Evolutionary conservation across 2,113 vertebrate species (phyloP).

Genomic region (Lophotis ruficrista): DNA sequence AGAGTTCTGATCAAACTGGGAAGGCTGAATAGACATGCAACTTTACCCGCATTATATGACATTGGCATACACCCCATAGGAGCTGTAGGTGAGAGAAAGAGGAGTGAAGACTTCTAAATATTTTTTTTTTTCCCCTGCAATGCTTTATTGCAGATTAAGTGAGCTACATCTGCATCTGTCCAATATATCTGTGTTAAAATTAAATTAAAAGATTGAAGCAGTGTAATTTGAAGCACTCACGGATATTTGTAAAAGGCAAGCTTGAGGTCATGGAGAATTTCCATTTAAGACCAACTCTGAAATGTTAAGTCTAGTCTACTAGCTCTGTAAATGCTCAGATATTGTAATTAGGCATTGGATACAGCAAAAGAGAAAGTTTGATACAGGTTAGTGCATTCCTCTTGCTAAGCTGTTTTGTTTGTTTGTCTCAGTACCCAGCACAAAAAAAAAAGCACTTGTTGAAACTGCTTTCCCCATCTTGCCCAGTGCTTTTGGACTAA

Average conservation of each 20-base stretch:
- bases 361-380: background rate
- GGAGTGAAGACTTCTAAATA: background rate
- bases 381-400: background rate
- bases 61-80: accelerated
- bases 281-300: background rate
- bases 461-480: background rate
- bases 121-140: background rate
- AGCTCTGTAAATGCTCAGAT: background rate
- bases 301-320: background rate
- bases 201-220: background rate
- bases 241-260: background rate
- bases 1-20: background rate
- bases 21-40: background rate
- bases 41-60: background rate
- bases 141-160: background rate
- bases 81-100: background rate
- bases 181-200: background rate
- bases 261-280: background rate
- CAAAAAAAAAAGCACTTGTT: background rate
- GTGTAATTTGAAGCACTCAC: background rate
- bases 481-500: background rate
- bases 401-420: background rate
- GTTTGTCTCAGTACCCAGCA: background rate
- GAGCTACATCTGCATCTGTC: background rate
- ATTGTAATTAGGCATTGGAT: background rate